Conservation (phyloP, 1,140 invertebrate genomes). For the Neodiprion pinetum region DNA sequence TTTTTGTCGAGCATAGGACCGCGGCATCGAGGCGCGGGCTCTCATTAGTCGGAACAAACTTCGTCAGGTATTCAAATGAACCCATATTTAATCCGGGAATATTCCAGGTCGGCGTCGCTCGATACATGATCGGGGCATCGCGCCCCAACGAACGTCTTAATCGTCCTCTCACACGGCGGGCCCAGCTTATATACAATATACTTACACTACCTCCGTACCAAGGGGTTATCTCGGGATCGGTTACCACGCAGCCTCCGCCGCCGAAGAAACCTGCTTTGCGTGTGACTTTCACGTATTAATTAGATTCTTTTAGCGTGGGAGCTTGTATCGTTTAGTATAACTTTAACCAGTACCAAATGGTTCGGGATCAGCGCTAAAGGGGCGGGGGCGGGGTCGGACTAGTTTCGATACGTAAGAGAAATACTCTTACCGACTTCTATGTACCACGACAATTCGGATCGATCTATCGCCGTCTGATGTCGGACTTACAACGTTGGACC, state of each 20-base stretch:
- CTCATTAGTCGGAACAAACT: conserved; percentile 2
- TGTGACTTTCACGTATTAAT: conserved; percentile 7
- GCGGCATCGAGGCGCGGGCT: neutral
- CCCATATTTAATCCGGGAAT: conserved; percentile 5
- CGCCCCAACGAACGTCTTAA: neutral
- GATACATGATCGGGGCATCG: neutral
- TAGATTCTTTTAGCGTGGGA: conserved; percentile 2
- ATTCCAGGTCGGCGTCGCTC: neutral
- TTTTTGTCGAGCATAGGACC: too few relatives aligned
- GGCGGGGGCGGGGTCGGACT: too few relatives aligned
- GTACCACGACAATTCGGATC: too few relatives aligned
- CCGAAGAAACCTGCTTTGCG: neutral
- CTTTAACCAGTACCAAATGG: neutral
- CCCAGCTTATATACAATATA: too few relatives aligned
- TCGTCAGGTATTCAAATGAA: conserved; percentile 7
- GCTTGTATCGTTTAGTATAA: conserved; percentile 4
- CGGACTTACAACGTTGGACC: too few relatives aligned
- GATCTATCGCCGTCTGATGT: too few relatives aligned
- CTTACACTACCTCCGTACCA: neutral
- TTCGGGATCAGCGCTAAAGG: too few relatives aligned
- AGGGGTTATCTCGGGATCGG: neutral
- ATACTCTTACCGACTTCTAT: too few relatives aligned
- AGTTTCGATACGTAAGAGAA: too few relatives aligned
- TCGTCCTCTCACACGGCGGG: neutral
- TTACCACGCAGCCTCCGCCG: neutral